Percentiles rank a stretch among this genome's conserved stretches.
Conservation (phyloP, 2,888 invertebrate species). For the Leptodirus hochenwartii region DNA sequence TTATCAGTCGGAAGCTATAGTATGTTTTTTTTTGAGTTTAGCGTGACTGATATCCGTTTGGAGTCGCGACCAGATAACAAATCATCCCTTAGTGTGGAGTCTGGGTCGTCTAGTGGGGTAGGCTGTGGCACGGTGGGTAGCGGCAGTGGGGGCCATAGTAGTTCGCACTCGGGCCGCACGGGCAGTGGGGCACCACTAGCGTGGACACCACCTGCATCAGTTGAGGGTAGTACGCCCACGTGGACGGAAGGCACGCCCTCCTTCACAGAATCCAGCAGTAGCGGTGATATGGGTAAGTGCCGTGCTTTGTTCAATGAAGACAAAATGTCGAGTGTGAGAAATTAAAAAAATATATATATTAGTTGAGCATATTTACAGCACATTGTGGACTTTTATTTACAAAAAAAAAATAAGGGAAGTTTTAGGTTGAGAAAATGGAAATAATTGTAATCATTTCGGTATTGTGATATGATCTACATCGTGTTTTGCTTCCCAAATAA, state of each 20-base stretch:
- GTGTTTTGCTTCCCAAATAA: too few relatives aligned
- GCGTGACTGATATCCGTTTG: conserved; percentile 55
- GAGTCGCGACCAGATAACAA: conserved; percentile 40
- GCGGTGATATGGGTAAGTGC: conserved; percentile 64
- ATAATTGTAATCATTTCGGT: too few relatives aligned
- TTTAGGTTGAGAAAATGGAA: too few relatives aligned
- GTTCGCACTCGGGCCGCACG: conserved; percentile 22
- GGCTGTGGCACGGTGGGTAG: conserved; percentile 27
- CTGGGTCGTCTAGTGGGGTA: conserved; percentile 25
- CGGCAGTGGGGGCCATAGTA: conserved; percentile 8
- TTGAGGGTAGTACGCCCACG: conserved; percentile 86
- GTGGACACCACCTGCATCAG: conserved; percentile 74
- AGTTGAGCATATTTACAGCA: too few relatives aligned
- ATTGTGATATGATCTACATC: too few relatives aligned
- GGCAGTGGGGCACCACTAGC: conserved; percentile 36
- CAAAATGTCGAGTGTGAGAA: too few relatives aligned
- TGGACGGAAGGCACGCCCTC: conserved; percentile 98
- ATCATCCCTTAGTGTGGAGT: conserved; percentile 43
- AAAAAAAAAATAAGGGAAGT: too few relatives aligned
- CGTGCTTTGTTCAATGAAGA: too few relatives aligned
- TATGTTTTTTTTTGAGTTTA: conserved; percentile 22
- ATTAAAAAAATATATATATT: too few relatives aligned
- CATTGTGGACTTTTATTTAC: too few relatives aligned
- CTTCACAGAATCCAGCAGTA: conserved; percentile 92
- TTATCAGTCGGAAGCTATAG: too few relatives aligned